Conservation (phyloP, 2,113 vertebrate genomes). For the Macquaria ambigua region DNA sequence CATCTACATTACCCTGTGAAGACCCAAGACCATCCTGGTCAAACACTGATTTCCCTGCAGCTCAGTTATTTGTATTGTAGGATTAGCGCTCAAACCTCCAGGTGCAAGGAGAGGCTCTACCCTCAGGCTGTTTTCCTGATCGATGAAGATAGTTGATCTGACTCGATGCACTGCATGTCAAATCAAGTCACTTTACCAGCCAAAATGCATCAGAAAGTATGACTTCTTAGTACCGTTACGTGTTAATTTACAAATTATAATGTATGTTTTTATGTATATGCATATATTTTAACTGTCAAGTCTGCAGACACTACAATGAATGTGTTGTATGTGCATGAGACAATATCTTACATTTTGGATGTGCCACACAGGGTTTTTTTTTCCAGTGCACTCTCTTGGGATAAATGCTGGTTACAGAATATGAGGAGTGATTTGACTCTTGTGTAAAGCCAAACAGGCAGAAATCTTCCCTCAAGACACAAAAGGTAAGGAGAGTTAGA, state of each 20-base stretch:
- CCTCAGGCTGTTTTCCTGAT: constrained; percentile 70
- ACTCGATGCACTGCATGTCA: constrained; percentile 45
- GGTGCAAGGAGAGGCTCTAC: constrained; percentile 35
- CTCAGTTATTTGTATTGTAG: constrained; percentile 41
- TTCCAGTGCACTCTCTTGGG: neutral
- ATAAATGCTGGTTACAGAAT: constrained; percentile 27
- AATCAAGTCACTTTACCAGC: constrained; percentile 3
- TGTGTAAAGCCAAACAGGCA: constrained; percentile 33
- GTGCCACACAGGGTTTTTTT: neutral
- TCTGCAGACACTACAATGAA: neutral
- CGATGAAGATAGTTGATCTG: constrained; percentile 59
- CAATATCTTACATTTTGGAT: constrained; percentile 8
- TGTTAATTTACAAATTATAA: neutral
- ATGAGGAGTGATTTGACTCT: constrained; percentile 19
- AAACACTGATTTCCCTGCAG: constrained; percentile 52
- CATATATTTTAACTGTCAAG: neutral
- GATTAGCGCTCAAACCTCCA: constrained; percentile 58
- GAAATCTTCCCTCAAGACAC: constrained; percentile 43
- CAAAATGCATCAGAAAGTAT: neutral
- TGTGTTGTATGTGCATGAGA: neutral
- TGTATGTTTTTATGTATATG: neutral
- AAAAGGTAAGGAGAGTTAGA: constrained; percentile 10
- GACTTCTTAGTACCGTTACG: neutral
- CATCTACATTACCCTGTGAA: constrained; percentile 41
- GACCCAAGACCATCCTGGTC: constrained; percentile 40